Percentiles rank a stretch among this genome's conserved stretches.
Evolutionary conservation across 1,140 invertebrate genomes (phyloP).

Genomic region (Argopecten irradians): DNA sequence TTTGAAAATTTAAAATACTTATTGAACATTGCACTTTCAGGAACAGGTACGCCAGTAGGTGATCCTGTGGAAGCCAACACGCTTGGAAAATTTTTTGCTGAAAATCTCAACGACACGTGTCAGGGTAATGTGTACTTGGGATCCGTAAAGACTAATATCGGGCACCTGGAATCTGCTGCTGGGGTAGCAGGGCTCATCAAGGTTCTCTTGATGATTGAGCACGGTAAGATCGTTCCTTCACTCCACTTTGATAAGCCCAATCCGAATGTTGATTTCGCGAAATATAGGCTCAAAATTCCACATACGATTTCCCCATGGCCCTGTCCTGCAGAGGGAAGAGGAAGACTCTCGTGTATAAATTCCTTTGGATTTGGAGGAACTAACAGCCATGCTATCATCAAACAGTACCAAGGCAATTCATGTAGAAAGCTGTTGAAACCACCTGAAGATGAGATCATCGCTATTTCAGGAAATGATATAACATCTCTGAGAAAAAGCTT

Average conservation of each 20-base stretch:
- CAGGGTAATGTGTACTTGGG: conserved; percentile 82
- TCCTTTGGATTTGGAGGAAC: conserved; percentile 98
- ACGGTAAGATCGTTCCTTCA: conserved; percentile 90
- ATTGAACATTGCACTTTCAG: too few species aligned
- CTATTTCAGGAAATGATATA: not conserved
- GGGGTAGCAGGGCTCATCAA: conserved; percentile 92
- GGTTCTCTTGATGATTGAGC: conserved; percentile 91
- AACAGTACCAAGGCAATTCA: conserved; percentile 76
- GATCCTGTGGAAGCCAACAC: conserved; percentile 91
- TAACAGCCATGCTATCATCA: conserved; percentile 92
- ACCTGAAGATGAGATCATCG: not conserved
- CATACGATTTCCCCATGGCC: conserved; percentile 87
- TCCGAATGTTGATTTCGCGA: conserved; percentile 83
- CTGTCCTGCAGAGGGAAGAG: conserved; percentile 80
- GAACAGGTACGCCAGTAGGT: conserved; percentile 92
- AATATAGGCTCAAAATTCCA: conserved; percentile 74
- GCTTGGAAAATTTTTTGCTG: conserved; percentile 41
- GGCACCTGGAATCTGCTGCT: conserved; percentile 95
- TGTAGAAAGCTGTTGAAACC: conserved; percentile 64
- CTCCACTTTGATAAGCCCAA: conserved; percentile 92
- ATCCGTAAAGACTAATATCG: conserved; percentile 98
- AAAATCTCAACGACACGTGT: not conserved
- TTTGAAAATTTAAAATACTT: too few species aligned
- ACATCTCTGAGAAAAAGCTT: conserved; percentile 27
- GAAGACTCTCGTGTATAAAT: conserved; percentile 88